Base-by-base conservation (phyloP, 92 coral and sea anemone genomes). In the Parazoanthus swiftii region DNA sequence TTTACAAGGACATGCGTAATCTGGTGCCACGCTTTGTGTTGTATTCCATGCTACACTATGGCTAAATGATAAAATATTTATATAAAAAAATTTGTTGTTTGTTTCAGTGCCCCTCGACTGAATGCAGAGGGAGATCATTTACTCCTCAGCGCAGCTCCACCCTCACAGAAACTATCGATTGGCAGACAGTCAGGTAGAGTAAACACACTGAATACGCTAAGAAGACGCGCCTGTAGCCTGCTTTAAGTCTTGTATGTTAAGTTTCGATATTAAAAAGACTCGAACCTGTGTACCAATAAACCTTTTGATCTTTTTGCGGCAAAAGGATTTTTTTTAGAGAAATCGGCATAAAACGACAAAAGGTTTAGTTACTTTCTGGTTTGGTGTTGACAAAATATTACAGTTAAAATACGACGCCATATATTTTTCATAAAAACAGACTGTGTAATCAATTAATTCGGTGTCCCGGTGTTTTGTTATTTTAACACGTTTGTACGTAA, bases 151-250 rank as follows among this genome's bases (percentile, higher is more conserved):
- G 98, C 38, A 97, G 99, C 86, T 95, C 99, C 9, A 89, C 94
- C 5, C 90, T 97, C 82, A 97, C 99, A 3, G 93, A 91, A 71
- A 97, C 98, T 67, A 97, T 95, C 37, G 99, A 97, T 82, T 97
- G 99, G 98, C 99, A 97, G 82, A 95, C 98, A 79, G 91, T 95
- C 70, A 97, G 96, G 99, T 96, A 81, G 29, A 51, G 11, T 38
- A 23, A 20, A 85, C 3, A 68, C 71, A 54, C 29, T 23, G 70
- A 26, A 58, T 63, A 20, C 7, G 68, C 65, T 6, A 14, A 13
- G 25, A 50, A 67, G 65, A 25, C 18, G 29, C 71, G 29, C 71
- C 43, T 26, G 21, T 76, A 42, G 43, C 42, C 76, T 39, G 50
- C 29, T 16, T 23, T 63, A 21, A 23, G 25, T 74, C 44, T 10